phyloP scores from a whole-genome alignment of 2,113 vertebrate species.

The Archilochus colubris region DNA sequence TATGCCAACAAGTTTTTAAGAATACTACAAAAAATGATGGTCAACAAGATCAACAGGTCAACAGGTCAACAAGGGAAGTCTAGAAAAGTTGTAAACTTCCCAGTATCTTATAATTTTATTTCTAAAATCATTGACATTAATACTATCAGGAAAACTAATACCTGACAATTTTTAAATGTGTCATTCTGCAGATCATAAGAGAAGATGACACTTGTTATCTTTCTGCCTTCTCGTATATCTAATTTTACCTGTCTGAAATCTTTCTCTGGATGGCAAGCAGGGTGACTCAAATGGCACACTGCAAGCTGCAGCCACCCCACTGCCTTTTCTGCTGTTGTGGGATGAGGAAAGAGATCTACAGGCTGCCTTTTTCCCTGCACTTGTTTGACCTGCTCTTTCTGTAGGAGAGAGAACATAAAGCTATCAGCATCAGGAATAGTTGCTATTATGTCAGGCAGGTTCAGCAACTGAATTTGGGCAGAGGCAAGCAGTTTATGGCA shows the following conservation, averaged over 20 bases:
- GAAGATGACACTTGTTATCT: not conserved
- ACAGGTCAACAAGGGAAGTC: not conserved
- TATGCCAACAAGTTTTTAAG: not conserved
- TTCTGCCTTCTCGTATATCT: not conserved
- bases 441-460: not conserved
- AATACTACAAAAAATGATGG: rapidly evolving
- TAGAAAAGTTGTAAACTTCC: not conserved
- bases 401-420: not conserved
- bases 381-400: not conserved
- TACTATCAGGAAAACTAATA: not conserved
- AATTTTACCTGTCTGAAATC: not conserved
- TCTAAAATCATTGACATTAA: not conserved
- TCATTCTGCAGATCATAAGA: not conserved
- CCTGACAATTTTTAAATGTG: not conserved
- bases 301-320: not conserved
- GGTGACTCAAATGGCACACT: not conserved
- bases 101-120: not conserved
- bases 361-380: not conserved
- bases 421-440: not conserved
- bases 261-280: not conserved
- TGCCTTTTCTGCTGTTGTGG: not conserved
- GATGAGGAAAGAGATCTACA: not conserved
- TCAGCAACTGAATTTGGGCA: not conserved
- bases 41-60: no score
- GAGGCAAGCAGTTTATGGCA: not conserved